Percentiles rank a stretch among this genome's conserved stretches.
Conservation (phyloP, 2,888 invertebrate genomes). For the Trichopria drosophilae region DNA sequence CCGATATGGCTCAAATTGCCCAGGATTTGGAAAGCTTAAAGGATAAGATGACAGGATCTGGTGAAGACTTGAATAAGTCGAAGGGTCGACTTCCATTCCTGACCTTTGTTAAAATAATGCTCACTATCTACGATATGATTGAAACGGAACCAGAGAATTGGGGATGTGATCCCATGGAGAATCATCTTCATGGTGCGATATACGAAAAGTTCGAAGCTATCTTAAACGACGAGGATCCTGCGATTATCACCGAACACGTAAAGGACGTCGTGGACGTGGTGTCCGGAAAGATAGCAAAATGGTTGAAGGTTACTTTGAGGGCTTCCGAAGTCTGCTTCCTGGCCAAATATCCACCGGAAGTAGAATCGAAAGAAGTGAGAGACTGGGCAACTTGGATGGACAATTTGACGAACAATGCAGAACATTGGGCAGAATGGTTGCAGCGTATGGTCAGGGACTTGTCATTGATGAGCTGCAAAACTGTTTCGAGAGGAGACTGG, state of each 20-base stretch:
- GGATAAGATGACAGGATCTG: not conserved
- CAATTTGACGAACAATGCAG: slow-evolving; percentile 36
- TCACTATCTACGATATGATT: slow-evolving; percentile 43
- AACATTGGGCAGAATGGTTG: slow-evolving; percentile 46
- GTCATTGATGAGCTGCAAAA: slow-evolving; percentile 28
- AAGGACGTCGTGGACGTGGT: slow-evolving; percentile 41
- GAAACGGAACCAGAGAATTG: slow-evolving; percentile 37
- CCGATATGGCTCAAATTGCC: not conserved
- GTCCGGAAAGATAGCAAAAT: slow-evolving; percentile 46
- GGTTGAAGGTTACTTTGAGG: slow-evolving; percentile 40
- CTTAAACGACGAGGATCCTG: slow-evolving; percentile 37
- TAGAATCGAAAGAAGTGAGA: slow-evolving; percentile 44
- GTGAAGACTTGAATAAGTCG: slow-evolving; percentile 17
- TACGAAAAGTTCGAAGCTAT: slow-evolving; percentile 43
- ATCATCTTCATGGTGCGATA: slow-evolving; percentile 46
- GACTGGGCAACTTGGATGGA: slow-evolving; percentile 45
- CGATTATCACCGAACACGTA: slow-evolving; percentile 35
- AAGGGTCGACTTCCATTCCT: slow-evolving; percentile 45
- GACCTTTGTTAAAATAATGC: slow-evolving; percentile 43
- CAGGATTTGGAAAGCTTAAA: not conserved
- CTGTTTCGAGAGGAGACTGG: slow-evolving; percentile 41
- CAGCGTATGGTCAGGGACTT: slow-evolving; percentile 36
- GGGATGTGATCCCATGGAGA: slow-evolving; percentile 34
- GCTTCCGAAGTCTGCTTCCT: slow-evolving; percentile 40
- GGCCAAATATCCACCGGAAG: slow-evolving; percentile 37